Percentiles rank a stretch among this genome's conserved stretches.
phyloP scores from a whole-genome alignment of 2,888 invertebrate species.

The Ethmia dodecea region DNA sequence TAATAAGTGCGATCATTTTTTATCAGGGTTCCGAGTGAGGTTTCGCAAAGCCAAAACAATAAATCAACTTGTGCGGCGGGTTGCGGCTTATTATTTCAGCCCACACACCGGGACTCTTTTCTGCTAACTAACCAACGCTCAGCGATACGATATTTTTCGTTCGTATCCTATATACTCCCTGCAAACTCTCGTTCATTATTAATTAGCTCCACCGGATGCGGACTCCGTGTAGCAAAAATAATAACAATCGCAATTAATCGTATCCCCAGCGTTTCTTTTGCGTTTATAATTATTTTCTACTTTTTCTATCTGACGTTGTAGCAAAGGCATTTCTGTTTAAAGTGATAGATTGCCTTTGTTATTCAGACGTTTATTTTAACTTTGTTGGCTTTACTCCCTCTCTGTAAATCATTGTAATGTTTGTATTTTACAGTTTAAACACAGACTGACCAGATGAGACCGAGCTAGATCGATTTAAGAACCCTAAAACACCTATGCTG shows the following conservation, averaged over 20 bases:
- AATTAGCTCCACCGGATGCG: conserved; percentile 52
- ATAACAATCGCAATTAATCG: conserved; percentile 24
- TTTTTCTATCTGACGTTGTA: too few relatives aligned
- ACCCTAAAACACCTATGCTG: too few relatives aligned
- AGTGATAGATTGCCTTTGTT: too few relatives aligned
- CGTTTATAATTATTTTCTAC: too few relatives aligned
- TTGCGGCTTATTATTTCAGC: conserved; percentile 68
- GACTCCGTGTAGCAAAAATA: conserved; percentile 38
- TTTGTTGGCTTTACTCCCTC: too few relatives aligned
- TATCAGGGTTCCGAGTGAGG: conserved; percentile 66
- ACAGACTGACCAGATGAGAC: too few relatives aligned
- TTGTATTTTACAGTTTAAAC: too few relatives aligned
- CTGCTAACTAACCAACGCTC: conserved; percentile 59
- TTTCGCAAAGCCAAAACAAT: conserved; percentile 70
- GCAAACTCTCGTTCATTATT: conserved; percentile 50
- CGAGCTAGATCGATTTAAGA: too few relatives aligned
- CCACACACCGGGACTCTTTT: conserved; percentile 51
- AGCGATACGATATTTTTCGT: conserved; percentile 56
- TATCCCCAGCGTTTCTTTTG: too few relatives aligned
- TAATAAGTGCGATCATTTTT: conserved; percentile 74
- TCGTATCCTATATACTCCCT: conserved; percentile 18
- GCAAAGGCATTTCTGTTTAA: too few relatives aligned
- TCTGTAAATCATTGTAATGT: too few relatives aligned
- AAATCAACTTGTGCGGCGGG: conserved; percentile 60
- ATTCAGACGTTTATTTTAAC: too few relatives aligned